These are phyloP conservation scores for Drosophila diplacantha DNA, from an alignment of 2,888 invertebrate genomes.

Conservation along the genomic window DNA sequence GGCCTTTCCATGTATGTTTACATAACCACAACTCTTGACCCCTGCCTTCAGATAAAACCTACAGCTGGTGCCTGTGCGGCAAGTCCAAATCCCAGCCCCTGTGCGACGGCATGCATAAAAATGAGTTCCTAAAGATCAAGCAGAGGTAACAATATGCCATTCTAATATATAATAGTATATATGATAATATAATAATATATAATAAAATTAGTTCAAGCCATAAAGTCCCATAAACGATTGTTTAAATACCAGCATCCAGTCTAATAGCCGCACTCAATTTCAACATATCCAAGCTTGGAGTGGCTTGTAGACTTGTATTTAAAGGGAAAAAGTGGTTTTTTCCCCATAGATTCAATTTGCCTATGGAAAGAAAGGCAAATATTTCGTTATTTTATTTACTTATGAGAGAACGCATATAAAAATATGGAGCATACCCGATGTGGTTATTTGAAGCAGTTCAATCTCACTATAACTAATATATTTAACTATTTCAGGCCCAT, in stretches of 20 bases:
- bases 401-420: no score
- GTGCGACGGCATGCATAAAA: slow-evolving; percentile 95
- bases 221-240: no score
- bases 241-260: no score
- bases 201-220: background rate
- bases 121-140: slow-evolving; percentile 85
- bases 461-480: background rate
- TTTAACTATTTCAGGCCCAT: slow-evolving; percentile 81
- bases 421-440: background rate
- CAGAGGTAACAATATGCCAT: slow-evolving; percentile 79
- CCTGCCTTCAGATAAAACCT: slow-evolving; percentile 81
- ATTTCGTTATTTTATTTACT: background rate
- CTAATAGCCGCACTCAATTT: no score
- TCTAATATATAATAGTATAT: background rate
- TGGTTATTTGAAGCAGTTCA: background rate
- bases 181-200: no score
- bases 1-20: slow-evolving; percentile 23
- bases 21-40: slow-evolving; percentile 47
- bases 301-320: background rate
- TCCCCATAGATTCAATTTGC: no score
- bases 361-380: no score
- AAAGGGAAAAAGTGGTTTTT: no score
- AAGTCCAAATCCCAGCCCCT: slow-evolving; percentile 94
- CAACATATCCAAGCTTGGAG: background rate
- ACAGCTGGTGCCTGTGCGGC: slow-evolving; percentile 97